Percentiles rank a stretch among this genome's conserved stretches.
These are phyloP conservation scores for Choreutis nemorana DNA, from an alignment of 2,888 invertebrate genomes.

Conservation along the genomic window DNA sequence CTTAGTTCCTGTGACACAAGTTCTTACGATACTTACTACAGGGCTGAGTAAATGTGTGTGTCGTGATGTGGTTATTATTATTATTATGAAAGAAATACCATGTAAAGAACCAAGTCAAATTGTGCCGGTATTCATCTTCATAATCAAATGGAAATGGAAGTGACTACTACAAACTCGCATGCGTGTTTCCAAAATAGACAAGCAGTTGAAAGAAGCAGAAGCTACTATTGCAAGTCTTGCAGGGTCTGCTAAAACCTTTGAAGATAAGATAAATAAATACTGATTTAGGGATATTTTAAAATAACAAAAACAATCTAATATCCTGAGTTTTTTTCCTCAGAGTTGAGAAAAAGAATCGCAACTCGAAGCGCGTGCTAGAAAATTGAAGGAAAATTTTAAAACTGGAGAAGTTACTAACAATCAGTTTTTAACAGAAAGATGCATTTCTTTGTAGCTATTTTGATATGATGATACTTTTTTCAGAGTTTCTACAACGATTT, in stretches of 20 bases:
- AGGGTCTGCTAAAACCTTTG: slow-evolving; percentile 35
- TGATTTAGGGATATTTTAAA: not conserved
- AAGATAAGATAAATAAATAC: not conserved
- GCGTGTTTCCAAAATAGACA: slow-evolving; percentile 48
- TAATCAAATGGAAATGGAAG: too few species aligned
- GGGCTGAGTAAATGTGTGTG: too few species aligned
- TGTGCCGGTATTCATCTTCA: too few species aligned
- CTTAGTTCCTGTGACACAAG: too few species aligned
- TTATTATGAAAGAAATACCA: too few species aligned
- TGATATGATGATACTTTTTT: too few species aligned
- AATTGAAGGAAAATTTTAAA: not conserved
- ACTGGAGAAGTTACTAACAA: not conserved
- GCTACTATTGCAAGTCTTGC: slow-evolving; percentile 48
- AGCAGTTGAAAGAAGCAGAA: slow-evolving; percentile 50
- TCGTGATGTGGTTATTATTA: too few species aligned
- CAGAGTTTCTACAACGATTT: too few species aligned
- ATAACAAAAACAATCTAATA: not conserved
- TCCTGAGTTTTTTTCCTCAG: not conserved
- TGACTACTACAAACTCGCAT: slow-evolving; percentile 37
- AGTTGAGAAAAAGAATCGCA: not conserved
- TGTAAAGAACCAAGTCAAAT: too few species aligned
- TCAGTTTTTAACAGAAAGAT: slow-evolving; percentile 3
- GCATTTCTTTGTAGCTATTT: too few species aligned
- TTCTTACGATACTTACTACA: too few species aligned
- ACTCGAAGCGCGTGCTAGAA: not conserved